Evolutionary conservation across 1,140 invertebrate genomes (phyloP).

Genomic region (Achroia grisella): DNA sequence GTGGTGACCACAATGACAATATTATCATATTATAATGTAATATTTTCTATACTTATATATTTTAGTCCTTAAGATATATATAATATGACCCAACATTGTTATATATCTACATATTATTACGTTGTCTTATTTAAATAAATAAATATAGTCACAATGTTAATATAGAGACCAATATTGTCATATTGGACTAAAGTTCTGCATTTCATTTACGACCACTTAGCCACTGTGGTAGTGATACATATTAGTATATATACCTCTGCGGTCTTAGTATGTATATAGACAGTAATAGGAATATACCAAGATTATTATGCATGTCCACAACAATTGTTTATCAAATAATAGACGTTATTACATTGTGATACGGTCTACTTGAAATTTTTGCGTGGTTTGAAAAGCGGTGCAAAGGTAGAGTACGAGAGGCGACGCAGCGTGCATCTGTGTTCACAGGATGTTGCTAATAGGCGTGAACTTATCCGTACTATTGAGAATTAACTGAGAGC

Average conservation of each 20-base stretch:
- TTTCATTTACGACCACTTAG: too few relatives aligned
- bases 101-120: too few relatives aligned
- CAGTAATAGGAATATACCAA: not conserved
- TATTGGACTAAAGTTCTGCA: too few relatives aligned
- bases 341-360: not conserved
- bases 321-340: not conserved
- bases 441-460: constrained; percentile 37
- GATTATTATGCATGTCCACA: not conserved
- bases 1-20: too few relatives aligned
- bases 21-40: too few relatives aligned
- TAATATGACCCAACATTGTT: too few relatives aligned
- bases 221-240: too few relatives aligned
- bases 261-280: not conserved
- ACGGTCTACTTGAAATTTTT: not conserved
- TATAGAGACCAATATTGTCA: too few relatives aligned
- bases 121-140: too few relatives aligned
- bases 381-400: not conserved
- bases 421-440: constrained; percentile 33
- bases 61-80: too few relatives aligned
- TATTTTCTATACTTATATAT: too few relatives aligned
- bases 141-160: too few relatives aligned
- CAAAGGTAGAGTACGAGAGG: constrained; percentile 21
- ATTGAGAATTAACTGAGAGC: constrained; percentile 10
- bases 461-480: constrained; percentile 22
- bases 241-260: not conserved